phyloP scores from a whole-genome alignment of 1,140 invertebrate species.

The Drepana arcuata region DNA sequence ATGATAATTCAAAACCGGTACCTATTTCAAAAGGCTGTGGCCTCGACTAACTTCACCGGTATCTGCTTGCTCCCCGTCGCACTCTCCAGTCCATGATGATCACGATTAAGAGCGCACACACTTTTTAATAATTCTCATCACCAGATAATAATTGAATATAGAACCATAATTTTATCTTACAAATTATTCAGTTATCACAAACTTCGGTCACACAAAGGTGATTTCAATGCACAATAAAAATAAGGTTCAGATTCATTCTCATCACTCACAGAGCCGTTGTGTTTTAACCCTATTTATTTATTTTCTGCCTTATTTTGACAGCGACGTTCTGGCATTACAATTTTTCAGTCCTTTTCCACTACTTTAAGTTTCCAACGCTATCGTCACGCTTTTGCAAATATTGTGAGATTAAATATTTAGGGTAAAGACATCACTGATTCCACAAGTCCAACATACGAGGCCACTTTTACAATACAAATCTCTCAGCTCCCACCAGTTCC shows the following conservation, averaged over 20 bases:
- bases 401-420: slow-evolving; percentile 13
- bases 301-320: slow-evolving; percentile 64
- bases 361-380: not conserved
- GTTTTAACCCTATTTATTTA: slow-evolving; percentile 61
- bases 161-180: slow-evolving; percentile 45
- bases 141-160: slow-evolving; percentile 27
- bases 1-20: slow-evolving; percentile 69
- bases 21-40: slow-evolving; percentile 62
- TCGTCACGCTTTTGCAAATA: not conserved
- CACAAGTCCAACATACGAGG: slow-evolving; percentile 32
- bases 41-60: slow-evolving; percentile 54
- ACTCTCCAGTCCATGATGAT: slow-evolving; percentile 55
- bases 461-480: slow-evolving; percentile 50
- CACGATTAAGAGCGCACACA: slow-evolving; percentile 17
- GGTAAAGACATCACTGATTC: slow-evolving; percentile 23
- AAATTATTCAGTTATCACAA: slow-evolving; percentile 39
- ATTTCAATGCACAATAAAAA: slow-evolving; percentile 23
- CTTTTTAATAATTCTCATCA: slow-evolving; percentile 26
- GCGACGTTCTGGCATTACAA: slow-evolving; percentile 22
- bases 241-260: slow-evolving; percentile 43
- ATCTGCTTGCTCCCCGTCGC: slow-evolving; percentile 32
- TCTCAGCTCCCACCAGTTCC: slow-evolving; percentile 44
- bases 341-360: not conserved
- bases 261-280: slow-evolving; percentile 26
- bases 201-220: slow-evolving; percentile 23